A percentile compares a stretch with the other conserved stretches of the same genome.
Conservation (phyloP, 1,140 invertebrate genomes). For the Thaumetopoea pityocampa region DNA sequence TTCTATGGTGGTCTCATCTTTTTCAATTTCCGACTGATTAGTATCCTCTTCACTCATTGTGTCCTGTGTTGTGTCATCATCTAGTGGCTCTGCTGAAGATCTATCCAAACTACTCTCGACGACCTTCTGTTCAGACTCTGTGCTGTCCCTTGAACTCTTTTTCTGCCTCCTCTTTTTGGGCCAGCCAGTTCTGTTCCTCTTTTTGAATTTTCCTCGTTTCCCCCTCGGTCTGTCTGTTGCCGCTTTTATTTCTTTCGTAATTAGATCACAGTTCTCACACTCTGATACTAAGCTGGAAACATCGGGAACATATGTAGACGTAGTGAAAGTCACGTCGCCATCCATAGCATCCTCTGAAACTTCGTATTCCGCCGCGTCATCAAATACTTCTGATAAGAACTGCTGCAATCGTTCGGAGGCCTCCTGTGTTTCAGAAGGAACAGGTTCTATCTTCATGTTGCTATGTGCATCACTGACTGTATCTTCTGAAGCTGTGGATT, state of each 20-base stretch:
- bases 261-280: constrained; percentile 60
- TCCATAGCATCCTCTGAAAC: constrained; percentile 52
- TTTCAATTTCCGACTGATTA: constrained; percentile 42
- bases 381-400: constrained; percentile 66
- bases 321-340: constrained; percentile 38
- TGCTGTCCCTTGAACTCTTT: constrained; percentile 46
- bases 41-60: constrained; percentile 45
- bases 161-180: constrained; percentile 64
- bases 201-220: constrained; percentile 63
- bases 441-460: constrained; percentile 45
- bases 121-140: constrained; percentile 40
- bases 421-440: constrained; percentile 48
- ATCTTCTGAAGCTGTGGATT: constrained; percentile 69
- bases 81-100: constrained; percentile 45
- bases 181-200: constrained; percentile 74
- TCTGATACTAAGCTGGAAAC: constrained; percentile 60
- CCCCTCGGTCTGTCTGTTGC: constrained; percentile 20
- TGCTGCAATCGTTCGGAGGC: constrained; percentile 60
- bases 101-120: constrained; percentile 44
- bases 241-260: constrained; percentile 59
- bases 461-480: constrained; percentile 58
- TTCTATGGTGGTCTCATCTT: constrained; percentile 33
- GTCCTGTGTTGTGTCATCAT: constrained; percentile 45
- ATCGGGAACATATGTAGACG: constrained; percentile 46
- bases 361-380: constrained; percentile 64